A percentile compares a stretch with the other conserved stretches of the same genome.
Conservation (phyloP, 2,113 vertebrate genomes). For the Chaenogobius annularis region DNA sequence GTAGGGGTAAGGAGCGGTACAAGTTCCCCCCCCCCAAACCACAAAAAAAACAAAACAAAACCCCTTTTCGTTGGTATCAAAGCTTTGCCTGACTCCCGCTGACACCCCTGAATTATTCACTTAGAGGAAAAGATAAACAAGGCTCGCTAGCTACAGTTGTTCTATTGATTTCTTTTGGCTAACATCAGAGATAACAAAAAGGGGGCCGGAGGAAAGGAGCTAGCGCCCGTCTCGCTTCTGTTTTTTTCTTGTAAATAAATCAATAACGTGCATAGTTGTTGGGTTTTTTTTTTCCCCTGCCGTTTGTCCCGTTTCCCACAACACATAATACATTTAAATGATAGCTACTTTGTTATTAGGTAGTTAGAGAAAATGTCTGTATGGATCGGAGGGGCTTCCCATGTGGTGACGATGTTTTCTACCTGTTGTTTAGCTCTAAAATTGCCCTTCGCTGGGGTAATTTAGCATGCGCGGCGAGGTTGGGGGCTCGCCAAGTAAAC, state of each 20-base stretch:
- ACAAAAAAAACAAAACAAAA: too few species aligned
- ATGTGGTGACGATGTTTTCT: constrained; percentile 36
- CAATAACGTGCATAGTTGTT: constrained; percentile 45
- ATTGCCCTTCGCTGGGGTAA: constrained; percentile 48
- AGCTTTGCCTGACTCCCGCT: constrained; percentile 52
- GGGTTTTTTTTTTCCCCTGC: constrained; percentile 44
- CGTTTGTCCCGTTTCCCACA: constrained; percentile 55
- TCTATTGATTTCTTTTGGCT: constrained; percentile 66
- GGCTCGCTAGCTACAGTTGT: constrained; percentile 63
- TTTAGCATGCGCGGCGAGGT: constrained; percentile 47
- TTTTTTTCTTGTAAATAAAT: constrained; percentile 59
- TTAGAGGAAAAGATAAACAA: constrained; percentile 68
- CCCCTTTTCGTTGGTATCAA: constrained; percentile 57
- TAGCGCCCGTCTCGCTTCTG: constrained; percentile 18
- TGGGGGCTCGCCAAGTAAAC: constrained; percentile 61
- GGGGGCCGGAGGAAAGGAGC: constrained; percentile 52
- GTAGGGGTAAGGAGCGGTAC: neutral
- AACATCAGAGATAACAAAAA: constrained; percentile 69
- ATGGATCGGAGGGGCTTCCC: constrained; percentile 14
- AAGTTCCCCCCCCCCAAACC: constrained; percentile 30
- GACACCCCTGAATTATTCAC: constrained; percentile 68
- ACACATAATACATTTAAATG: constrained; percentile 43
- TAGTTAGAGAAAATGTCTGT: constrained; percentile 31
- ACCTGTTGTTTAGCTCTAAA: constrained; percentile 60
- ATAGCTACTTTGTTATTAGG: constrained; percentile 35